A percentile compares a stretch with the other conserved stretches of the same genome.
Evolutionary conservation across 2,113 vertebrate species (phyloP).

Genomic region (Neoarius graeffei): DNA sequence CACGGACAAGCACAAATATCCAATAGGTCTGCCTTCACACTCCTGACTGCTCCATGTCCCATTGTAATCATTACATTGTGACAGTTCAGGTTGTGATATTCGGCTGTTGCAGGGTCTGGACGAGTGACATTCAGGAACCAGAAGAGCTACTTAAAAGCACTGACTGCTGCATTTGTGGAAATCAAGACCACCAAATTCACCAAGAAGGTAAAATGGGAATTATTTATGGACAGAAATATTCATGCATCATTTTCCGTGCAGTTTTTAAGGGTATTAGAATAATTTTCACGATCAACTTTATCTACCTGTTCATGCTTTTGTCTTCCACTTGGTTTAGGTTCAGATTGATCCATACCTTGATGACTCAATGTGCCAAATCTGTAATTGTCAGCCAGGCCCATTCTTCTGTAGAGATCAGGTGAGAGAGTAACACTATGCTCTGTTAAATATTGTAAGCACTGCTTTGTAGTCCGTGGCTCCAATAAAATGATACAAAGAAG

Average conservation of each 20-base stretch:
- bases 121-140: conserved; percentile 98
- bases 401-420: conserved; percentile 99
- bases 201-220: conserved; percentile 82
- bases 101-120: conserved; percentile 82
- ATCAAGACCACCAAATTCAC: conserved; percentile 98
- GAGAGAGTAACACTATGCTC: conserved; percentile 9
- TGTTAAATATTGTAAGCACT: not conserved
- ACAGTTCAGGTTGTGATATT: not conserved
- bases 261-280: not conserved
- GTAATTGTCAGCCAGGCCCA: conserved; percentile 88
- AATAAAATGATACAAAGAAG: not conserved
- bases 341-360: conserved; percentile 98
- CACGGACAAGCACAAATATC: conserved; percentile 99
- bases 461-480: not conserved
- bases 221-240: not conserved
- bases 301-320: not conserved
- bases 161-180: conserved; percentile 93
- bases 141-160: conserved; percentile 94
- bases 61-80: not conserved
- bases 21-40: conserved; percentile 79
- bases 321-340: conserved; percentile 73
- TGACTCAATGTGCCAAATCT: conserved; percentile 95
- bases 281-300: not conserved
- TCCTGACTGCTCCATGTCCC: not conserved
- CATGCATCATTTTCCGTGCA: not conserved